Conservation (phyloP, 2,888 invertebrate genomes). For the Sympetrum striolatum region DNA sequence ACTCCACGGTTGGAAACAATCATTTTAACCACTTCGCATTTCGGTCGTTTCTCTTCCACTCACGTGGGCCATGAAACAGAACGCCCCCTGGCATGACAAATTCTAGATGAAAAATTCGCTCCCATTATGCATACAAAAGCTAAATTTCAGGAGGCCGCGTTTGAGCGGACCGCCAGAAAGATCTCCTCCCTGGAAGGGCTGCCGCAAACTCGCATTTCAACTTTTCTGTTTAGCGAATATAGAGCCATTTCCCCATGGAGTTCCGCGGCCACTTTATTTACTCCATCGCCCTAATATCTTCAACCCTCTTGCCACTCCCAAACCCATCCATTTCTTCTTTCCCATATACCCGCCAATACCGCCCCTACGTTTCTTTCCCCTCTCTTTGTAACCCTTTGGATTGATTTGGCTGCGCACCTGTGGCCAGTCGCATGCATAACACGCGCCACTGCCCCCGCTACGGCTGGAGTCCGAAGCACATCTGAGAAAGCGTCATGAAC, state of each 20-base stretch:
- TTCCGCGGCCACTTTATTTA: neutral
- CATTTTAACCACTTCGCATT: neutral
- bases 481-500: neutral
- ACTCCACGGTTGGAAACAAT: neutral
- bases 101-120: neutral
- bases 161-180: neutral
- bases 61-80: neutral
- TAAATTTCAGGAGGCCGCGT: neutral
- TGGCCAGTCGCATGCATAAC: neutral
- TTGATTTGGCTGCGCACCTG: neutral
- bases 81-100: neutral
- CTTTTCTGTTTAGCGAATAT: neutral
- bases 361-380: neutral
- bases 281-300: neutral
- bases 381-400: neutral
- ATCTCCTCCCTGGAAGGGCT: neutral
- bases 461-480: neutral
- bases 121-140: neutral
- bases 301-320: neutral
- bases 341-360: neutral
- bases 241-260: neutral
- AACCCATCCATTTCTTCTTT: neutral
- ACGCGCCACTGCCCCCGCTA: neutral
- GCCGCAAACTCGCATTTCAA: neutral
- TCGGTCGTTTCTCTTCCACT: neutral